Percentiles rank a stretch among this genome's conserved stretches.
phyloP scores from a whole-genome alignment of 1,140 invertebrate species.

The Zaprionus davidi region DNA sequence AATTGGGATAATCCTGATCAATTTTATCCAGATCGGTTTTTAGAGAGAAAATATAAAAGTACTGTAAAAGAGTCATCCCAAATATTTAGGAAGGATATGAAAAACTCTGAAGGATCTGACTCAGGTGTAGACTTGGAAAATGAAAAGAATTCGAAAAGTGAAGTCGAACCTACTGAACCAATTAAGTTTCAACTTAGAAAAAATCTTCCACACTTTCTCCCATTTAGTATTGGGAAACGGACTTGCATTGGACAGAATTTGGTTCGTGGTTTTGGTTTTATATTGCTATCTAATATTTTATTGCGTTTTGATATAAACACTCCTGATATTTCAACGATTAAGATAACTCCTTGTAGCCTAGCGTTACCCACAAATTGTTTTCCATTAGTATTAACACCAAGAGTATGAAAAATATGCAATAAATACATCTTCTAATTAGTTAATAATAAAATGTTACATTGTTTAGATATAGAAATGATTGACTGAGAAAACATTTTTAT shows the following conservation, averaged over 20 bases:
- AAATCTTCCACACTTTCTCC: slow-evolving; percentile 90
- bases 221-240: slow-evolving; percentile 94
- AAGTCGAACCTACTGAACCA: not conserved
- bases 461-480: not conserved
- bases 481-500: not conserved
- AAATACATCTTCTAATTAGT: not conserved
- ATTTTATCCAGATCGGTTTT: slow-evolving; percentile 90
- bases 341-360: slow-evolving; percentile 88
- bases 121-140: slow-evolving; percentile 40
- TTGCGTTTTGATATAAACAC: slow-evolving; percentile 89
- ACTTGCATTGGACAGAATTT: slow-evolving; percentile 95
- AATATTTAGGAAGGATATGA: not conserved
- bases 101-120: slow-evolving; percentile 25
- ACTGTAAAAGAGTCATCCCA: not conserved
- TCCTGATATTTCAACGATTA: slow-evolving; percentile 85
- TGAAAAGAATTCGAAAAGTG: slow-evolving; percentile 5
- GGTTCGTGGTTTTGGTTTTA: slow-evolving; percentile 91
- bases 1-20: slow-evolving; percentile 90
- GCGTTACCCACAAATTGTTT: slow-evolving; percentile 89
- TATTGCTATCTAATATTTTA: slow-evolving; percentile 89
- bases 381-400: slow-evolving; percentile 68
- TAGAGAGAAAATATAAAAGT: slow-evolving; percentile 30
- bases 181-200: slow-evolving; percentile 76
- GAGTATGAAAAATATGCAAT: slow-evolving; percentile 7
- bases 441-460: slow-evolving; percentile 3